Evolutionary conservation across 1,140 invertebrate genomes (phyloP).

Genomic region (Oryzaephilus surinamensis): DNA sequence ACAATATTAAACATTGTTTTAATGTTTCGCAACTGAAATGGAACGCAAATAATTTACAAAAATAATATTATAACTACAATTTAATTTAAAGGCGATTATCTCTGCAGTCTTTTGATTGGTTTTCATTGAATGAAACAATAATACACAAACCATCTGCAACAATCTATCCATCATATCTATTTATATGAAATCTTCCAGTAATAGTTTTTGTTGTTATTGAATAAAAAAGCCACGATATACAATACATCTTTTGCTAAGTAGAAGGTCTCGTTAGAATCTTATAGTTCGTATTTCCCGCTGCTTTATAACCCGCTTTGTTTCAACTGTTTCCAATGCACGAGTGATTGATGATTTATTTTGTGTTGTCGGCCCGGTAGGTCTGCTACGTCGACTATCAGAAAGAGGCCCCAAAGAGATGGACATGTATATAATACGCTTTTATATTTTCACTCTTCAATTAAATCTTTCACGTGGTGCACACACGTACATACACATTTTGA

Average conservation of each 20-base stretch:
- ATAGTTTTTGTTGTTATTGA: too few species aligned
- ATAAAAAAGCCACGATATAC: conserved; percentile 27
- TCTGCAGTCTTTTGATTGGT: too few species aligned
- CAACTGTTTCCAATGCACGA: conserved; percentile 30
- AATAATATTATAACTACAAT: too few species aligned
- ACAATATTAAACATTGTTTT: too few species aligned
- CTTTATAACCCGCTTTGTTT: conserved; percentile 33
- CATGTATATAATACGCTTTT: conserved; percentile 8
- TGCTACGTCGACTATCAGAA: conserved; percentile 16
- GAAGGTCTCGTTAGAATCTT: conserved; percentile 30
- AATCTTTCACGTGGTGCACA: not conserved
- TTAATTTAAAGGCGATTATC: too few species aligned
- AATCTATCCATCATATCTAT: too few species aligned
- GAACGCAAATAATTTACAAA: too few species aligned
- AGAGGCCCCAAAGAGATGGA: conserved; percentile 7
- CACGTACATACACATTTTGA: not conserved
- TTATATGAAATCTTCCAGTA: conserved; percentile 29
- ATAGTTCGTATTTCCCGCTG: conserved; percentile 34
- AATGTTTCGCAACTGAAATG: too few species aligned
- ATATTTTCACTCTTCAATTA: too few species aligned
- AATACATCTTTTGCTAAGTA: conserved; percentile 26
- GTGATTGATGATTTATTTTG: conserved; percentile 34
- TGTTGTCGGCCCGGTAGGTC: conserved; percentile 34
- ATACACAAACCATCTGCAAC: too few species aligned
- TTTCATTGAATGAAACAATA: too few species aligned